Conservation (phyloP, 1,140 invertebrate species). For the Callitettix versicolor region DNA sequence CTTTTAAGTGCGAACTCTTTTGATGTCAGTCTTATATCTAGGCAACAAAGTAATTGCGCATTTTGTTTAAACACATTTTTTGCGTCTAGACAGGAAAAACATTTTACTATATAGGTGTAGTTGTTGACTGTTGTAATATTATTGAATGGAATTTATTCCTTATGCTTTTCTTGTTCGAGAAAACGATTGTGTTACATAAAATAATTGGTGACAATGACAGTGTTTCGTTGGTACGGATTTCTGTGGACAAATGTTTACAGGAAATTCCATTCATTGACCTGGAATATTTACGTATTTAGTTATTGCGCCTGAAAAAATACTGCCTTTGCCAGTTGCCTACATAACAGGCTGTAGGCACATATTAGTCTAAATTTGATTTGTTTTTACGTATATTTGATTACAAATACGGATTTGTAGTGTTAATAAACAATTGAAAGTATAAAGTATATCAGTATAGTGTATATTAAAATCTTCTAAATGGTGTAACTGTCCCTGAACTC, state of each 20-base stretch:
- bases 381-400: too few species aligned
- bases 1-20: slow-evolving; percentile 12
- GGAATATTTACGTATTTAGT: slow-evolving; percentile 30
- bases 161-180: not conserved
- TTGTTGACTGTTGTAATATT: not conserved
- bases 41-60: slow-evolving; percentile 18
- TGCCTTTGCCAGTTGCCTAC: slow-evolving; percentile 34
- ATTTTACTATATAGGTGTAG: not conserved
- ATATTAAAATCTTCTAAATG: too few species aligned
- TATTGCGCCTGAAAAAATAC: slow-evolving; percentile 37
- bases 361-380: too few species aligned
- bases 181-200: not conserved
- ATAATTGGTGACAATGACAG: slow-evolving; percentile 10
- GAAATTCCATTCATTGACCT: slow-evolving; percentile 32
- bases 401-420: too few species aligned
- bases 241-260: slow-evolving; percentile 22
- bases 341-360: slow-evolving; percentile 7
- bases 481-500: too few species aligned
- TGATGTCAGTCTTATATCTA: slow-evolving; percentile 19
- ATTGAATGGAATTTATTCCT: not conserved
- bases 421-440: too few species aligned
- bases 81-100: not conserved
- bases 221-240: slow-evolving; percentile 17
- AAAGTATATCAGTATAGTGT: too few species aligned
- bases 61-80: slow-evolving; percentile 20